phyloP scores from a whole-genome alignment of 2,113 vertebrate genomes.

The Coryphaenoides rupestris region DNA sequence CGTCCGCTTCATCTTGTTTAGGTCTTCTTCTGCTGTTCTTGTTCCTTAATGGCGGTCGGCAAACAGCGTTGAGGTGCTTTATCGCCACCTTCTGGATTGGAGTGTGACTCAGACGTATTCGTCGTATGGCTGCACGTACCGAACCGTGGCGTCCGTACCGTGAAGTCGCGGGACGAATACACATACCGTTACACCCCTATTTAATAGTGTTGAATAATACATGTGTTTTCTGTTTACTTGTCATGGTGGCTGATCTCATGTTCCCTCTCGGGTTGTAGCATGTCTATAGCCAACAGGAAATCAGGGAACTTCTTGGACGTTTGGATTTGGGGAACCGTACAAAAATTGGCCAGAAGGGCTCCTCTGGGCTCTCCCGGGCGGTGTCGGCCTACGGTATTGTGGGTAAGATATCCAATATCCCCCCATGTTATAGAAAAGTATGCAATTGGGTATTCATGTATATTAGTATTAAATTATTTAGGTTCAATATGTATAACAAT shows the following conservation, averaged over 20 bases:
- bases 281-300: conserved; percentile 90
- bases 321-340: conserved; percentile 92
- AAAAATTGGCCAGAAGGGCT: conserved; percentile 91
- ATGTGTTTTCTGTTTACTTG: not conserved
- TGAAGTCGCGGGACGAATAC: no score
- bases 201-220: not conserved
- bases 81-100: no score
- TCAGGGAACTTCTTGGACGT: conserved; percentile 88
- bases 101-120: no score
- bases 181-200: no score
- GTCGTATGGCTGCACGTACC: no score
- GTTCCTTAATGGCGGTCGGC: no score
- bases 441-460: not conserved
- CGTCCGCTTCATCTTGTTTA: no score
- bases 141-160: no score
- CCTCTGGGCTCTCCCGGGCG: conserved; percentile 86
- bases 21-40: no score
- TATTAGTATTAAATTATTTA: no score
- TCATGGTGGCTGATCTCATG: not conserved
- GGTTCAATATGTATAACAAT: no score
- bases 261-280: conserved; percentile 72
- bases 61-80: no score
- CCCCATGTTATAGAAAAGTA: not conserved
- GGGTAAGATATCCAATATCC: conserved; percentile 74
- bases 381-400: conserved; percentile 89